Evolutionary conservation across 2,113 vertebrate genomes (phyloP), one percentile per base, ranked within the genome.

Genomic region (Lepus americanus): DNA sequence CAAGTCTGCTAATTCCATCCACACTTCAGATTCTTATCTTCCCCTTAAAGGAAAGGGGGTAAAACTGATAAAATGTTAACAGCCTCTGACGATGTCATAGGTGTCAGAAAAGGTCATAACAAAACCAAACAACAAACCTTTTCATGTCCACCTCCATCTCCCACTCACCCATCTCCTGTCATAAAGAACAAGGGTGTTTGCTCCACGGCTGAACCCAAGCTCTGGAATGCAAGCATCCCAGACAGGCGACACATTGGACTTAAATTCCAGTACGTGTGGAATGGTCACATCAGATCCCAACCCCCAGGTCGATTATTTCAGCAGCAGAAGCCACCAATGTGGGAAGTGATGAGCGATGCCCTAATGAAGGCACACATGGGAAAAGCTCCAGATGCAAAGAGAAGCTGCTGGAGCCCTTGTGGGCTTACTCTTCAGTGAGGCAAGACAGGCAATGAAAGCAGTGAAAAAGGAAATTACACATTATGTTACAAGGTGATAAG

Each of bases 21-120:
- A 61, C 49, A 61, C 22, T 66, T 83, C 31, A 79, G 59, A 94
- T 69, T 10, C 59, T 96, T 67, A 88, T 36, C 22, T 84, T 61
- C 63, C 13, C 53, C 76, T 81, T 53, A 74, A 85, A 96, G 27
- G n/a, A 19, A 19, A 59, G 55, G 49, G 85, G 84, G 27, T 39
- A 66, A 92, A 80, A 53, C 9, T 55, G 36, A 87, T 51, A 67
- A 78, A 80, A 63, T 76, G 61, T 23, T 31, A 74, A 70, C 6
- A 14, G 27, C n/a, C 23, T 80, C 22, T 53, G 80, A 89, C 87
- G 27, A 27, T 72, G 76, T 89, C 44, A n/a, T 16, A 49, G 33
- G 12, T 84, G 11, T 70, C 31, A 25, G 25, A 51, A 89, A 95
- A 93, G 31, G 59, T 55, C 7, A 29, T 51, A 86, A 70, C 31